Base-by-base conservation (phyloP, 2,888 invertebrate genomes). In the Metacarcinus magister region DNA sequence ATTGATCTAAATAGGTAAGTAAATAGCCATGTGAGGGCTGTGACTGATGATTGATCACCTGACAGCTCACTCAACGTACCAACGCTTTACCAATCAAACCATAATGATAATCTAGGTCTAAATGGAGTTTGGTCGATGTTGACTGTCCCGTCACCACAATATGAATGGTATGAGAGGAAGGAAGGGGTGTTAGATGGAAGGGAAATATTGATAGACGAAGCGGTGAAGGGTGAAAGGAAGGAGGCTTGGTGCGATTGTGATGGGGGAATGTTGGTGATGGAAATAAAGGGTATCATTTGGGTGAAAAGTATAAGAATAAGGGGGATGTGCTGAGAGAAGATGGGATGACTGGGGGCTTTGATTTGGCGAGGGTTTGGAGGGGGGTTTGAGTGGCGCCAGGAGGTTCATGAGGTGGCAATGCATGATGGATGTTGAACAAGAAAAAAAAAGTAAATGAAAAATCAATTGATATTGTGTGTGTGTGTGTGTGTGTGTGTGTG, bases 401-500 rank as follows among this genome's bases (percentile, higher is more conserved):
- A n/a, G 46, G 4, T 46, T 46, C 4, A 46, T 46, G 46, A 46
- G 46, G 60, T 19, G 75, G 75, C n/a, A 7, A 75, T 3, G 75
- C 23, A 75, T 75, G 75, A n/a, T n/a, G 75, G 75, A 75, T 75
- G 75, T 75, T 75, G n/a, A 75, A 75, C 75, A 75, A 75, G 75
- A 75, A 28, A 28, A 67, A 28, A 75, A 75, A 8, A 28, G n/a
- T 2, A 16, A 28, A 75, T 75, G 75, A 5, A 75, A 75, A 75
- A 75, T n/a, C n/a, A 75, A 75, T n/a, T 75, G 75, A 75, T n/a
- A 23, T n/a, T 75, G 75, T 75, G 75, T 92, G 44, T 92, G 89
- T 87, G 89, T 87, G 89, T 39, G 89, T 87, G 89, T 87, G 89
- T 87, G 19, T 87, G 89, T 87, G 89, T 87, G 10, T 87, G 32